These are phyloP conservation scores for Notiomystis cincta DNA, from an alignment of 2,113 vertebrate genomes.

Conservation along the genomic window DNA sequence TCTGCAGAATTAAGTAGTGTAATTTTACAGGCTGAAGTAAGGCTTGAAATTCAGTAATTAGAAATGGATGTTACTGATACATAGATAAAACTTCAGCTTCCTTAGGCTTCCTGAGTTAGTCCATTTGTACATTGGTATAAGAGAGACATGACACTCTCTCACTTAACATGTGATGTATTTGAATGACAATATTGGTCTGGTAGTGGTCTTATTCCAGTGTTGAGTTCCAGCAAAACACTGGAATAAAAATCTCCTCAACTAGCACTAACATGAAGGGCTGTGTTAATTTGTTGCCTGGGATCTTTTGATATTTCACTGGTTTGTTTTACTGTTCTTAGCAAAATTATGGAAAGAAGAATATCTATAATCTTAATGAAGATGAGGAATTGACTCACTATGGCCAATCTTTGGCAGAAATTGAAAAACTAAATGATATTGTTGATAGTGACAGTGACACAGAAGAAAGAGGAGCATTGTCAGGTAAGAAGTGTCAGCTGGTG, in stretches of 20 bases:
- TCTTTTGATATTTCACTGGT: neutral
- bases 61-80: neutral
- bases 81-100: neutral
- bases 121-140: neutral
- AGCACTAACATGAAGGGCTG: neutral
- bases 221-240: neutral
- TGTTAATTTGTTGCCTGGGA: neutral
- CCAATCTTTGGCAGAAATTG: conserved; percentile 92
- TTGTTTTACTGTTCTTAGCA: conserved; percentile 69
- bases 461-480: conserved; percentile 84
- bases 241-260: neutral
- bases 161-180: neutral
- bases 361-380: conserved; percentile 94
- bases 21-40: neutral
- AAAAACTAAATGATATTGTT: conserved; percentile 82
- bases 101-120: neutral
- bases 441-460: conserved; percentile 90
- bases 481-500: conserved; percentile 61
- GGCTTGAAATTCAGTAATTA: neutral
- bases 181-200: neutral
- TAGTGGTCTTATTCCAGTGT: neutral
- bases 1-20: neutral
- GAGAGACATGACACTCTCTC: neutral
- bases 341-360: conserved; percentile 81
- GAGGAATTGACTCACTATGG: conserved; percentile 96